Evolutionary conservation across 2,113 vertebrate species (phyloP).

Genomic region (Platycercus adscitus): DNA sequence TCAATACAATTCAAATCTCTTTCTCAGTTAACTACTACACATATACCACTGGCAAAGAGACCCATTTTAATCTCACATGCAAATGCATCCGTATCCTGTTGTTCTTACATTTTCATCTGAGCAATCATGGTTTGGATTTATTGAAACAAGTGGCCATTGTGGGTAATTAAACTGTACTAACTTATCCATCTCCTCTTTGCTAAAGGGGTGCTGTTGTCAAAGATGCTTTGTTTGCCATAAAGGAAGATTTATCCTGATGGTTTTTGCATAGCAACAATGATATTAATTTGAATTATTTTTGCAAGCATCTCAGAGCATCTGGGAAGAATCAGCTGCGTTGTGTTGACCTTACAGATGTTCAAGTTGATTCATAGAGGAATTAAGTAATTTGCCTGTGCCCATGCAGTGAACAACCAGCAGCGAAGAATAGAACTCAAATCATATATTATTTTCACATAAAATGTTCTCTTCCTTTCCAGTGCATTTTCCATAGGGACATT

Average conservation of each 20-base stretch:
- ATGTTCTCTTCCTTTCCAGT: neutral
- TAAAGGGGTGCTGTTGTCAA: neutral
- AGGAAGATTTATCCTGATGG: neutral
- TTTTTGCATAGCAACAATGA: constrained; percentile 13
- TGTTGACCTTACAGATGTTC: constrained; percentile 61
- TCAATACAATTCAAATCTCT: neutral
- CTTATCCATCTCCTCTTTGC: neutral
- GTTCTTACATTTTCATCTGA: neutral
- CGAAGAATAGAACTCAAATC: neutral
- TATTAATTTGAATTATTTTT: constrained; percentile 34
- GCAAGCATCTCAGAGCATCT: neutral
- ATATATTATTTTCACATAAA: neutral
- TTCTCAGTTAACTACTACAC: neutral
- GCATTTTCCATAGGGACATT: neutral
- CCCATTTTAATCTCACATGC: neutral
- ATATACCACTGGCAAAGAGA: neutral
- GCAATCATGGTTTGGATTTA: neutral
- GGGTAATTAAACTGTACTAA: neutral
- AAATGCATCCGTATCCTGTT: neutral
- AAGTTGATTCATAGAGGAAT: constrained; percentile 31
- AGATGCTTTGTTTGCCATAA: neutral
- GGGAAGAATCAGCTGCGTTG: neutral
- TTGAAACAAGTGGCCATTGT: neutral
- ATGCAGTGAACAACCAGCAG: constrained; percentile 23
- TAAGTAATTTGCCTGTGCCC: constrained; percentile 30